Base-by-base conservation (phyloP, 2,113 vertebrate species). In the Pelecanoides urinatrix region DNA sequence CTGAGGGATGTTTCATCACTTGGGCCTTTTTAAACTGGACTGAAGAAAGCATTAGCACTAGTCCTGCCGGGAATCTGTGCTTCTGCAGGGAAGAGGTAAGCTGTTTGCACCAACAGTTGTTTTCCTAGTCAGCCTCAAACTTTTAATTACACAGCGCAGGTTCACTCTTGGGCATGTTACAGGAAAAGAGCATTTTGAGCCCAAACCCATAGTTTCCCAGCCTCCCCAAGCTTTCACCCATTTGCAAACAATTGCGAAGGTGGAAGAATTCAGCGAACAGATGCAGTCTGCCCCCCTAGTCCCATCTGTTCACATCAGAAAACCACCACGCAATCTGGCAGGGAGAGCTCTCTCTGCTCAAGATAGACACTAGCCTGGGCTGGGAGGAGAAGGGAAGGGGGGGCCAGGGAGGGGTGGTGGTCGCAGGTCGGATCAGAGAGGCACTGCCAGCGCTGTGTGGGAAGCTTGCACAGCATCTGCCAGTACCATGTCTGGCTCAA, bases 231-330 rank as follows among this genome's bases (percentile, higher is more conserved):
- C 94, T 95, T 91, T 91, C 92, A 74, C 79, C 94, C 94, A 94
- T 95, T 96, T 94, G 92, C 95, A 95, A 96, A 97, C 96, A 97
- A 96, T 95, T 96, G 96, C n/a, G 92, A 97, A 95, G 95, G 96
- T 96, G 94, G 96, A 96, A 95, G 95, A 91, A 97, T 92, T 96
- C 92, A 94, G 81, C 0, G 91, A 96, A 87, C 95, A 97, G 97
- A 97, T 97, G 97, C 94, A 95, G 91, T 91, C 96, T 94, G 92
- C 97, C 95, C 95, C 91, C 89, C 91, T 93, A 87, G 74, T 97
- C 95, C 96, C 97, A 97, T 96, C 96, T 96, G 97, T 91, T 96
- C 97, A 95, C 96, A 95, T 94, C 95, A 95, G 91, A 96, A 94
- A 96, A 91, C 80, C 94, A 97, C 95, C 97, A 95, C 92, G 62